Evolutionary conservation across 2,797 vertebrate genomes (phyloP).

Genomic region (Sebastes minor): DNA sequence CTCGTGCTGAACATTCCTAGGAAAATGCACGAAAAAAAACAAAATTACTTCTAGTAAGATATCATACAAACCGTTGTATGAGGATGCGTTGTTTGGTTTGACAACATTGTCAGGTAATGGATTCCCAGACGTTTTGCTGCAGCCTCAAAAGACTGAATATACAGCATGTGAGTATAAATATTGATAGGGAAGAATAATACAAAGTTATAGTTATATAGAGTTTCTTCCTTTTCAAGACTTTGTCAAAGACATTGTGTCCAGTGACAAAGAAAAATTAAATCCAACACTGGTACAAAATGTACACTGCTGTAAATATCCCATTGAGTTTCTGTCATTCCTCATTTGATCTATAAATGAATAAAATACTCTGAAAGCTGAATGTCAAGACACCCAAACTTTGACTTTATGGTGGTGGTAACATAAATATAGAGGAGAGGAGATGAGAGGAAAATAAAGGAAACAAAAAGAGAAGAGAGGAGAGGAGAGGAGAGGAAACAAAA

Average conservation of each 20-base stretch:
- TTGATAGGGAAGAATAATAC: neutral
- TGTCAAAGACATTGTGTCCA: neutral
- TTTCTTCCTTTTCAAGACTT: neutral
- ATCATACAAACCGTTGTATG: neutral
- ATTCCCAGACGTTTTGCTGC: neutral
- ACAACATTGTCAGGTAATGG: conserved; percentile 5
- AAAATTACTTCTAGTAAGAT: neutral
- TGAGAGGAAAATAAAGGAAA: no score
- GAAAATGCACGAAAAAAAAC: neutral
- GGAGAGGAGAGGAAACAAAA: neutral
- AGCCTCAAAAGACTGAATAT: neutral
- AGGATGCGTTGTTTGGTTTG: neutral
- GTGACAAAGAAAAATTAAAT: conserved; percentile 2
- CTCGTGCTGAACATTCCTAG: neutral
- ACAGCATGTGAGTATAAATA: conserved; percentile 2
- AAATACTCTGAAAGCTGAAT: conserved; percentile 14
- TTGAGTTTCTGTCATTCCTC: conserved; percentile 21
- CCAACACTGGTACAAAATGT: neutral
- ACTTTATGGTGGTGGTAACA: neutral
- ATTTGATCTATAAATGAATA: conserved; percentile 8
- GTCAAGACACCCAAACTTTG: conserved; percentile 1
- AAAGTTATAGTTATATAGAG: neutral
- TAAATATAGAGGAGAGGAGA: neutral
- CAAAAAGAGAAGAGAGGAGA: neutral
- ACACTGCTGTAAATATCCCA: conserved; percentile 7